Evolutionary conservation across 2,888 invertebrate species (phyloP).

Genomic region (Drosophila nr. perissopoda): DNA sequence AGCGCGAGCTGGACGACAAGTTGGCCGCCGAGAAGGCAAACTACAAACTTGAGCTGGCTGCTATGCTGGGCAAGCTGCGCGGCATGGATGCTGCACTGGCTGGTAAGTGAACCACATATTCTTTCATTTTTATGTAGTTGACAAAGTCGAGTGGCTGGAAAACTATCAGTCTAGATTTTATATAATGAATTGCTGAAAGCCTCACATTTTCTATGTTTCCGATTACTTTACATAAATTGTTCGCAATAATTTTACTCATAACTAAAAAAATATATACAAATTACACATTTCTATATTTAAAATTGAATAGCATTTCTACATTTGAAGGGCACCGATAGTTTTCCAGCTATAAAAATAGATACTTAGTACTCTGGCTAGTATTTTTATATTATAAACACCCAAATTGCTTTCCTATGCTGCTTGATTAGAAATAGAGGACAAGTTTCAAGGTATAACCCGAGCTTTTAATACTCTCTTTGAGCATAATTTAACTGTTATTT

Average conservation of each 20-base stretch:
- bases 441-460: conserved; percentile 83
- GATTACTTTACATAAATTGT: background rate
- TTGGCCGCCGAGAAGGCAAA: conserved; percentile 88
- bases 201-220: background rate
- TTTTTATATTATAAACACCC: conserved; percentile 9
- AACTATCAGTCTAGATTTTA: background rate
- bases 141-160: background rate
- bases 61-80: conserved; percentile 90
- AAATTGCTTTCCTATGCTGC: conserved; percentile 62
- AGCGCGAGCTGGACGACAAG: conserved; percentile 88
- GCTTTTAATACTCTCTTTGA: conserved; percentile 2
- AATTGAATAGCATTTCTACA: background rate
- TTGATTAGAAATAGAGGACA: conserved; percentile 83
- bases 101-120: conserved; percentile 86
- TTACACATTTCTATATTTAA: background rate
- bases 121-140: background rate
- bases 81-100: conserved; percentile 92
- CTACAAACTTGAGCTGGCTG: conserved; percentile 90
- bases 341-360: conserved; percentile 1
- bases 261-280: background rate
- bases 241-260: background rate
- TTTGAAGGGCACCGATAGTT: conserved; percentile 3
- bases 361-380: conserved; percentile 8
- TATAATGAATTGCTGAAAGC: background rate
- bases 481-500: background rate